A percentile compares a stretch with the other conserved stretches of the same genome.
phyloP scores from a whole-genome alignment of 2,888 invertebrate genomes.

The Margaritifera margaritifera region DNA sequence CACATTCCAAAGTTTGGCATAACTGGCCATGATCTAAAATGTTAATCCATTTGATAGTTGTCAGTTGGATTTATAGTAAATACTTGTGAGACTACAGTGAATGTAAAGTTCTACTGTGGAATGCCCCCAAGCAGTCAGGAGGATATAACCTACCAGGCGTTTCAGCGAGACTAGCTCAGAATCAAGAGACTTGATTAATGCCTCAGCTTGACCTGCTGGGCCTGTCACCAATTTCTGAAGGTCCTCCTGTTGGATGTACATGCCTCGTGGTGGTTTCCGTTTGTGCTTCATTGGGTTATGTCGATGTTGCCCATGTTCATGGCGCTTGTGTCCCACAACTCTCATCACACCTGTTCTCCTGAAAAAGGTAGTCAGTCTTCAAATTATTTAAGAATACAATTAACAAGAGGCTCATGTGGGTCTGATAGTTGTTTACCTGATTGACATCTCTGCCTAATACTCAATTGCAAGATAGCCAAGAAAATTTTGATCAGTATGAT shows the following conservation, averaged over 20 bases:
- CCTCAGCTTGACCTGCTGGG: conserved; percentile 83
- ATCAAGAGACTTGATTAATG: conserved; percentile 92
- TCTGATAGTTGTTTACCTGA: not conserved
- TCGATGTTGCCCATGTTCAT: conserved; percentile 61
- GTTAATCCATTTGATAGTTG: too few relatives aligned
- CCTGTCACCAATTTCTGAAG: conserved; percentile 91
- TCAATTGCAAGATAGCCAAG: not conserved
- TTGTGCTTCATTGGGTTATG: conserved; percentile 70
- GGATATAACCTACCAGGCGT: conserved; percentile 84
- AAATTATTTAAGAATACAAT: not conserved
- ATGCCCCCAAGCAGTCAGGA: too few relatives aligned
- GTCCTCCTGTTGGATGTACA: conserved; percentile 98
- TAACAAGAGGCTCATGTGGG: not conserved
- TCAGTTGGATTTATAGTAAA: too few relatives aligned
- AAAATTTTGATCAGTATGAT: not conserved
- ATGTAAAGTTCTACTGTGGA: too few relatives aligned
- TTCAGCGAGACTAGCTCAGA: conserved; percentile 94
- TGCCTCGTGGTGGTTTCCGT: conserved; percentile 94
- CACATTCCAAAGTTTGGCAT: too few relatives aligned
- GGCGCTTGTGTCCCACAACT: conserved; percentile 58
- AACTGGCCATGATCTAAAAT: too few relatives aligned
- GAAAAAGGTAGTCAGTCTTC: not conserved
- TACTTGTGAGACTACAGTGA: too few relatives aligned
- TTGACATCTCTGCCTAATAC: conserved; percentile 1
- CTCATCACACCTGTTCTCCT: conserved; percentile 66